Evolutionary conservation across 2,797 vertebrate species (phyloP), one percentile per base, ranked within the genome.

Genomic region (Gallinago nigripennis): DNA sequence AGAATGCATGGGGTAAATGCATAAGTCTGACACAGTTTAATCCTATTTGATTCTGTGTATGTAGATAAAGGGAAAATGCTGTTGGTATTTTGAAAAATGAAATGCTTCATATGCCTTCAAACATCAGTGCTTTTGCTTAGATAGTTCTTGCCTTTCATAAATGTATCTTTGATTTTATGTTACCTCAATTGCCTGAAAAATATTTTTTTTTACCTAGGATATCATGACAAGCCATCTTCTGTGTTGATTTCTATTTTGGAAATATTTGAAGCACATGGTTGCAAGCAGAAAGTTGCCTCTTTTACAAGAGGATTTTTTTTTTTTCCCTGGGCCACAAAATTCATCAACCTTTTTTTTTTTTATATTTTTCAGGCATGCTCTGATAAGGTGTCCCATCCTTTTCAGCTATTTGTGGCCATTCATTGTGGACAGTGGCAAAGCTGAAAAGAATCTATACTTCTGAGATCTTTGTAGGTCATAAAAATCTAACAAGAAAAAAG

Each of bases 401-500:
- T 91, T 94, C 35, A 68, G 45, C 37, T 39, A n/a, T 94, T 92
- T 35, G 15, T 25, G 33, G 57, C 33, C 33, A 37, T 91, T 84
- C 76, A 94, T 94, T 88, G 24, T 95, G 51, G 43, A 18, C 31
- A 75, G 69, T 86, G 88, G 45, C 46, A 89, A 90, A 86, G 63
- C 65, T 95, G 54, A 94, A 94, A 88, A 85, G 5, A 83, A 77
- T 73, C 66, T 92, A 17, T 96, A 91, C 86, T 94, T 90, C 43
- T 91, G 71, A 90, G 60, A 82, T 89, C 57, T 94, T 87, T 78
- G 12, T 82, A 88, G 87, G 79, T 94, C 66, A 73, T 63, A 94
- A 77, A 72, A 91, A 95, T 75, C 28, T 65, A 90, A 54, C 31
- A 56, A 69, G 79, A 85, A 93, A 92, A 60, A 86, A 88, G 57